Evolutionary conservation across 2,797 vertebrate species (phyloP).

Genomic region (Mastacembelus armatus): DNA sequence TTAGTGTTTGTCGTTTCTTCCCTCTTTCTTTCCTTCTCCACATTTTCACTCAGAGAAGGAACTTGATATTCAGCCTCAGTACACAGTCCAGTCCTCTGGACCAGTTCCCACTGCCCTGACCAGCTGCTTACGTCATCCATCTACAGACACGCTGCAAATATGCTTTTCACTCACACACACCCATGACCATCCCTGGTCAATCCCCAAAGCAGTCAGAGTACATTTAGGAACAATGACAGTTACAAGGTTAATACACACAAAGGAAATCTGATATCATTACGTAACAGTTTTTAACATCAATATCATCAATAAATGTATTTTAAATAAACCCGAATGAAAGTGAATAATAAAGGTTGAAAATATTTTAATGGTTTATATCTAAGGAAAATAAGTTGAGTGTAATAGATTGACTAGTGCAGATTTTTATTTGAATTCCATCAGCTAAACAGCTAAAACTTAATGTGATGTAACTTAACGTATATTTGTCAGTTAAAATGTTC

Average conservation of each 20-base stretch:
- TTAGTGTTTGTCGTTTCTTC: not conserved
- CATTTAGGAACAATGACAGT: not conserved
- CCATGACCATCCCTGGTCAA: conserved; percentile 17
- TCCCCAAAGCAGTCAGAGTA: conserved; percentile 6
- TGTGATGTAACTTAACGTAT: no score
- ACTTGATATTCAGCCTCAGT: no score
- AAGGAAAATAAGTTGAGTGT: no score
- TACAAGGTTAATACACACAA: not conserved
- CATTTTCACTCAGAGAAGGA: conserved; percentile 15
- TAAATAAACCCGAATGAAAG: no score
- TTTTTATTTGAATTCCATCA: no score
- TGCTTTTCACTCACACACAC: conserved; percentile 47
- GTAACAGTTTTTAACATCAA: not conserved
- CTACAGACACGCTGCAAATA: conserved; percentile 53
- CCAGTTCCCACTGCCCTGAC: conserved; percentile 49
- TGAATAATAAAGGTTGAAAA: no score
- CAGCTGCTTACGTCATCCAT: conserved; percentile 59
- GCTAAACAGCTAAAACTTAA: no score
- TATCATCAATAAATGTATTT: no score
- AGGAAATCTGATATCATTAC: not conserved
- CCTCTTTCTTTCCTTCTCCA: not conserved
- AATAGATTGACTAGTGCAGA: no score
- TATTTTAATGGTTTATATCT: no score
- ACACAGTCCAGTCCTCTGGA: conserved; percentile 52
- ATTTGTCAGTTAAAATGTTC: not conserved